Evolutionary conservation across 2,888 invertebrate species (phyloP).

Genomic region (Tetragonisca angustula): DNA sequence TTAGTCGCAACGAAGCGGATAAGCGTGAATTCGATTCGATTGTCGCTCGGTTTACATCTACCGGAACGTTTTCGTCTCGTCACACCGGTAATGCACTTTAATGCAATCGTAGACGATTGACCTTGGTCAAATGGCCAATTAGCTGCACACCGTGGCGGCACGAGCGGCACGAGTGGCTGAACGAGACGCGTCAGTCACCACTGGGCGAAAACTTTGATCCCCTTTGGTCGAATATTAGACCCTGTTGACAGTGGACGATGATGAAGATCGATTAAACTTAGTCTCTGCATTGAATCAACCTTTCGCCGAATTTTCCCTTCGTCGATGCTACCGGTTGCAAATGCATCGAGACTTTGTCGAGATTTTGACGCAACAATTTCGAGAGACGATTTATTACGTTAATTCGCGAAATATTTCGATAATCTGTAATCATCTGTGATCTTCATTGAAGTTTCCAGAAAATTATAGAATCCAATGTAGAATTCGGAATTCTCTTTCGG

Average conservation of each 20-base stretch:
- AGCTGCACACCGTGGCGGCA: conserved; percentile 54
- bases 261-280: not conserved
- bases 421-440: no score
- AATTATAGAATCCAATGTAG: no score
- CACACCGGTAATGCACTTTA: conserved; percentile 59
- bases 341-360: not conserved
- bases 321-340: not conserved
- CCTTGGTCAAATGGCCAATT: conserved; percentile 62
- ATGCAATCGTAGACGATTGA: conserved; percentile 57
- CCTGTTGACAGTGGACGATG: not conserved
- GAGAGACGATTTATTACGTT: not conserved
- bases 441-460: no score
- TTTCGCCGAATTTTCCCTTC: not conserved
- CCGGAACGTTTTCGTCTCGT: conserved; percentile 45
- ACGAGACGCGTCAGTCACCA: conserved; percentile 51
- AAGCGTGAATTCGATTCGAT: conserved; percentile 1
- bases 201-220: conserved; percentile 26
- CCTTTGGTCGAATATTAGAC: not conserved
- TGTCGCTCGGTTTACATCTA: conserved; percentile 5
- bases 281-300: not conserved
- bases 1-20: not conserved
- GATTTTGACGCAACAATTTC: not conserved
- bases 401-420: no score
- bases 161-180: conserved; percentile 52
- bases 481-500: no score